Conservation (phyloP, 2,113 vertebrate species). For the Apus apus region DNA sequence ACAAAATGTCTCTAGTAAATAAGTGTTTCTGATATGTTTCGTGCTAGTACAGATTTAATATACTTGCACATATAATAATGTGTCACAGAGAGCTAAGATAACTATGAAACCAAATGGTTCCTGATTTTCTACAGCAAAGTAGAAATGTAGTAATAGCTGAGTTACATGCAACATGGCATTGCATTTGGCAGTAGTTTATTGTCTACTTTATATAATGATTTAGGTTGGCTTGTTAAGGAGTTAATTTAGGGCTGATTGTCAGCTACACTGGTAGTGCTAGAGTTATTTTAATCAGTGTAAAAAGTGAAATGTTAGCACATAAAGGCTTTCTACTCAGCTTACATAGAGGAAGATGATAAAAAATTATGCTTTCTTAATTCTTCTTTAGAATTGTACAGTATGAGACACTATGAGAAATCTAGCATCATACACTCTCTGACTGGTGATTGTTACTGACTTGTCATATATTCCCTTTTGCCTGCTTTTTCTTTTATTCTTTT, state of each 20-base stretch:
- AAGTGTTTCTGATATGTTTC: neutral
- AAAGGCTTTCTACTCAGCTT: neutral
- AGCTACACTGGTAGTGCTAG: neutral
- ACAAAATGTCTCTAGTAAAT: neutral
- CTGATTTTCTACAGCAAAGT: neutral
- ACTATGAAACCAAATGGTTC: neutral
- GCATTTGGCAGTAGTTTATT: neutral
- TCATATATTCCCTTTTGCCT: neutral
- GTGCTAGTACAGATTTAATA: neutral
- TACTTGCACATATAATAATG: neutral
- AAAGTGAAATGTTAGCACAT: neutral
- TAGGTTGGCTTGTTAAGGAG: neutral
- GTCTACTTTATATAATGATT: neutral
- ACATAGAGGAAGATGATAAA: neutral
- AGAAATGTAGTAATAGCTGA: neutral
- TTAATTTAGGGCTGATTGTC: neutral
- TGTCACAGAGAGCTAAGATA: neutral
- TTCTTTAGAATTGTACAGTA: neutral
- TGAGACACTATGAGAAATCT: neutral
- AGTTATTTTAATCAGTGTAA: neutral
- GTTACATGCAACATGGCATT: neutral
- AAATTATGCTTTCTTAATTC: neutral
- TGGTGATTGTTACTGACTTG: neutral
- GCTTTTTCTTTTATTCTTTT: neutral
- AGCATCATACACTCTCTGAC: neutral